Evolutionary conservation across 1,140 invertebrate genomes (phyloP).

Genomic region (Euura saliciscinereae): DNA sequence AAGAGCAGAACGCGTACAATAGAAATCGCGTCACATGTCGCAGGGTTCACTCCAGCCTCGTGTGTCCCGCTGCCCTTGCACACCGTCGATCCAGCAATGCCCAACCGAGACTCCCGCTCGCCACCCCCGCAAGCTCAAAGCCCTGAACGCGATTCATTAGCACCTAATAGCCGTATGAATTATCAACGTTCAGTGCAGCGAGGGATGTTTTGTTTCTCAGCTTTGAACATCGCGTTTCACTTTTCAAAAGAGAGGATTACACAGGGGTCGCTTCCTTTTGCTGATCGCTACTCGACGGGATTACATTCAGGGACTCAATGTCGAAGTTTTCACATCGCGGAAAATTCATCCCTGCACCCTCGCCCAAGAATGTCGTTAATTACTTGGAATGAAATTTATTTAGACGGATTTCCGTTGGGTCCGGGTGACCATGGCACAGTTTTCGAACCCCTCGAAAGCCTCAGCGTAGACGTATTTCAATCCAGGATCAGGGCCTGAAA

Average conservation of each 20-base stretch:
- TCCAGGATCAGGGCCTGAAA: no score
- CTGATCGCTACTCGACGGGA: no score
- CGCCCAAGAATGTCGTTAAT: background rate
- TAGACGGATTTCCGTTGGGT: background rate
- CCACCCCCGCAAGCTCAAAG: background rate
- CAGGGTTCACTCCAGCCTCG: background rate
- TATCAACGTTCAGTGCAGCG: background rate
- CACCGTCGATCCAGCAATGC: background rate
- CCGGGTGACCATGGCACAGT: background rate
- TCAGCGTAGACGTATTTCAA: no score
- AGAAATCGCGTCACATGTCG: slow-evolving; percentile 6
- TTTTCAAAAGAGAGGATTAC: background rate
- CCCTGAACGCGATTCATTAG: background rate
- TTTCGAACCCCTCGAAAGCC: background rate
- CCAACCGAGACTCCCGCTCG: background rate
- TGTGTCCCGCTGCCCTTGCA: background rate
- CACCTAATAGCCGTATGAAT: slow-evolving; percentile 4
- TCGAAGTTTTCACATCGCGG: background rate
- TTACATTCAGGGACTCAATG: no score
- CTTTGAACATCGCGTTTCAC: background rate
- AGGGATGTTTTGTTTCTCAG: background rate
- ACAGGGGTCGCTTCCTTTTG: background rate
- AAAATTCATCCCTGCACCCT: background rate
- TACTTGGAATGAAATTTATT: background rate
- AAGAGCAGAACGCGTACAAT: background rate